Evolutionary conservation across 2,113 vertebrate species (phyloP).

Genomic region (Smithornis capensis): DNA sequence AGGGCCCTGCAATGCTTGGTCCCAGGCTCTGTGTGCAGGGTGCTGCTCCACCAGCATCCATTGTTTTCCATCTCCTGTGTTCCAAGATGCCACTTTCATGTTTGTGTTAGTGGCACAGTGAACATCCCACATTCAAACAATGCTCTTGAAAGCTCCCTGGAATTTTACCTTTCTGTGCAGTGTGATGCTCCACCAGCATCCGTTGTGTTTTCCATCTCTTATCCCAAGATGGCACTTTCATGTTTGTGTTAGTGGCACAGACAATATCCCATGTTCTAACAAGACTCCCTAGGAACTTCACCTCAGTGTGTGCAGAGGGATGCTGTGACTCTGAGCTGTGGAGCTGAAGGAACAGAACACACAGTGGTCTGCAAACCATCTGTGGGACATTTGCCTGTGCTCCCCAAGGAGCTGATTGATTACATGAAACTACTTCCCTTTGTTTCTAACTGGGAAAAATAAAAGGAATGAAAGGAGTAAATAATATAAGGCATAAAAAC

Average conservation of each 20-base stretch:
- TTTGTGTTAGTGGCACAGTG: not conserved
- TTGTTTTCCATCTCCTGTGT: not conserved
- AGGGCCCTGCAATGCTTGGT: not conserved
- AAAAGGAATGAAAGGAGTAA: not conserved
- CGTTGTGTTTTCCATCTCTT: not conserved
- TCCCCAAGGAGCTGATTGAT: not conserved
- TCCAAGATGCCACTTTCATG: rapidly evolving
- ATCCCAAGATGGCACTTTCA: rapidly evolving
- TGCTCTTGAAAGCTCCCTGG: not conserved
- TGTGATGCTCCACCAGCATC: no score
- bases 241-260: not conserved
- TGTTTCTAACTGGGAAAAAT: not conserved
- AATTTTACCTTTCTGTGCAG: no score
- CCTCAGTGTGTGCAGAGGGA: not conserved
- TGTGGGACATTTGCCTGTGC: not conserved
- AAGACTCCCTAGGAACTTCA: not conserved
- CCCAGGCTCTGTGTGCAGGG: rapidly evolving
- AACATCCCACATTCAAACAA: not conserved
- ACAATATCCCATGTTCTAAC: not conserved
- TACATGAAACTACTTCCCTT: not conserved
- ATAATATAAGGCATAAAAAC: not conserved
- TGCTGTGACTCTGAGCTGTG: not conserved
- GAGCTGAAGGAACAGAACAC: not conserved
- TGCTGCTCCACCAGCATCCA: no score
- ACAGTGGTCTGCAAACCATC: not conserved